Evolutionary conservation across 2,888 invertebrate genomes (phyloP), one percentile per base, ranked within the genome.

Genomic region (Nephrotoma flavescens): DNA sequence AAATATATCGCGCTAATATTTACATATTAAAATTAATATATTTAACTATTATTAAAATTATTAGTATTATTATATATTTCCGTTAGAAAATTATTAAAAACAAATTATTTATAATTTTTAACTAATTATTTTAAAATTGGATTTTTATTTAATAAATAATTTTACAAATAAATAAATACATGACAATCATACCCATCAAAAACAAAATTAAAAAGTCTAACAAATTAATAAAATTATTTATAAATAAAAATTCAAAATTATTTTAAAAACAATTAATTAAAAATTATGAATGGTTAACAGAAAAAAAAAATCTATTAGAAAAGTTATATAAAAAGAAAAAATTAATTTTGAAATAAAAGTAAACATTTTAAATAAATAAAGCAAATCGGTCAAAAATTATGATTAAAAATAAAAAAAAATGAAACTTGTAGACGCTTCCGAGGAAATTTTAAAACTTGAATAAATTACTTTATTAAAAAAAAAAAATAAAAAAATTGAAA

Each of bases 401-500:
- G 11, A 84, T 84, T 42, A 42, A 41, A 84, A 84, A 71, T 42
- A 41, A 42, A 47, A 47, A 47, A 47, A 84, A 84, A 84, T 84
- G 42, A 84, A 84, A 84, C 15, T 84, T 84, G 84, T 84, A 84
- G 84, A 84, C 84, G 84, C 84, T 84, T 84, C 42, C 84, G 84
- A 84, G 42, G 71, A 71, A 71, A 71, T 71, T 71, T 31, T 31
- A 31, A 71, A 71, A 19, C 71, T 31, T 71, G 71, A 71, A 71
- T 31, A 71, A 71, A 71, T 52, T 52, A 15, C 15, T 52, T 52
- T 15, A 52, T 19, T 19, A 71, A 71, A 12, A 19, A 19, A 19
- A 19, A 71, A 71, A 71, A 31, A 31, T 19, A 84, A 84, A 31
- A 83, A 41, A 83, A 84, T 42, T 42, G 15, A 84, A 84, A 84